Conservation (phyloP, 23 tunicate species). For the Clavelina lepadiformis region DNA sequence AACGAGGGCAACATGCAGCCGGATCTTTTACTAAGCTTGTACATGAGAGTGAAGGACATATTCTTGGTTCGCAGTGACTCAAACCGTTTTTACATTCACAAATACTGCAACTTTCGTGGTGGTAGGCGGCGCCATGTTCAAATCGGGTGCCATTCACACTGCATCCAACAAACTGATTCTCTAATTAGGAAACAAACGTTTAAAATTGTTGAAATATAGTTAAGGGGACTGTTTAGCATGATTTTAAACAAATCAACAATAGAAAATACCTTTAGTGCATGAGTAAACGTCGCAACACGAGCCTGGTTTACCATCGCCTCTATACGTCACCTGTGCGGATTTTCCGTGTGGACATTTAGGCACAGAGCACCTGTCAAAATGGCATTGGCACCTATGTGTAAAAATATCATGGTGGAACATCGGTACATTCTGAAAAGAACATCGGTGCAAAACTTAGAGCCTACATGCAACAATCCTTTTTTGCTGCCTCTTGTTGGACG, state of each 20-base stretch:
- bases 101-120: conserved; percentile 29
- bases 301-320: conserved; percentile 65
- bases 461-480: too few species aligned
- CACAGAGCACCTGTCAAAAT: neutral
- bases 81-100: conserved; percentile 66
- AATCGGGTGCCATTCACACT: conserved; percentile 23
- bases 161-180: conserved; percentile 45
- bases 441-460: too few species aligned
- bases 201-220: too few species aligned
- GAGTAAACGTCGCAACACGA: conserved; percentile 68
- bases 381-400: conserved; percentile 45
- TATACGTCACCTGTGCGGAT: conserved; percentile 15
- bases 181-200: too few species aligned
- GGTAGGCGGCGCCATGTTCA: conserved; percentile 38
- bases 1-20: conserved; percentile 55
- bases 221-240: neutral
- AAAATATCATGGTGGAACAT: neutral
- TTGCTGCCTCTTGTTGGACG: too few species aligned
- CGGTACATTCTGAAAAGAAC: neutral
- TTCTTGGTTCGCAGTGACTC: conserved; percentile 26
- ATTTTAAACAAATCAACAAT: neutral
- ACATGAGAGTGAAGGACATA: conserved; percentile 38
- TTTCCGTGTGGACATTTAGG: conserved; percentile 38
- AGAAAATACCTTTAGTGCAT: conserved; percentile 59
- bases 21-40: neutral